Conservation (phyloP, 2,113 vertebrate genomes). For the Pollimyrus isidori region DNA sequence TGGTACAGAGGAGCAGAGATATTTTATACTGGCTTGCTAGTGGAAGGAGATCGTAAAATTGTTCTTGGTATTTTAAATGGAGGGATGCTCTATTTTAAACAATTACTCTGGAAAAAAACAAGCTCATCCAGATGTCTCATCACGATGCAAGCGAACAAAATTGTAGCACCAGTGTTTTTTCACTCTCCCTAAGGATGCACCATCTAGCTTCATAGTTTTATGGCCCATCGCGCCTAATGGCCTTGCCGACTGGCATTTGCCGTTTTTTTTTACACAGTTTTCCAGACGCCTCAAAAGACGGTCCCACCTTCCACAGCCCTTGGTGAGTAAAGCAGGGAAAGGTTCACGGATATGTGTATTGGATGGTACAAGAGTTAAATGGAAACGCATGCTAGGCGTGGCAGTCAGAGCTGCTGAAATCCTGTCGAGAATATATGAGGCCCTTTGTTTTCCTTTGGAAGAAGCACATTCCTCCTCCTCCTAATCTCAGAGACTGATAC, state of each 20-base stretch:
- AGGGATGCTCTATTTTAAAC: background rate
- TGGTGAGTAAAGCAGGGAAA: background rate
- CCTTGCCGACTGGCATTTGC: background rate
- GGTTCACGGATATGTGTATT: background rate
- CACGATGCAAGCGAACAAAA: background rate
- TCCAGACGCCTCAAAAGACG: background rate
- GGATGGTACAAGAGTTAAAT: background rate
- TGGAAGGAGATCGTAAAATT: background rate
- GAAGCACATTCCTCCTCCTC: constrained; percentile 59
- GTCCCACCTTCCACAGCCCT: background rate
- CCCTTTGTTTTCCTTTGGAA: constrained; percentile 13
- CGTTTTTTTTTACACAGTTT: background rate
- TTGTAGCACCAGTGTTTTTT: background rate
- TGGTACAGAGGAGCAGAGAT: background rate
- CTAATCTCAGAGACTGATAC: constrained; percentile 75
- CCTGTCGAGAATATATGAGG: constrained; percentile 9
- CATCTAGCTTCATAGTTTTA: background rate
- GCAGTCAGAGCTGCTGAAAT: constrained; percentile 14
- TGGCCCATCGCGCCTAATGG: background rate
- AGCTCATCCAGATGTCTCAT: background rate
- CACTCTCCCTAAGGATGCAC: background rate
- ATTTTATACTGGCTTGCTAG: background rate
- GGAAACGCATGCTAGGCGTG: background rate
- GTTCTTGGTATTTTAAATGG: background rate
- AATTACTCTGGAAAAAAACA: background rate